Evolutionary conservation across 2,797 vertebrate genomes (phyloP), one percentile per base, ranked within the genome.

Genomic region (Sciaenops ocellatus): DNA sequence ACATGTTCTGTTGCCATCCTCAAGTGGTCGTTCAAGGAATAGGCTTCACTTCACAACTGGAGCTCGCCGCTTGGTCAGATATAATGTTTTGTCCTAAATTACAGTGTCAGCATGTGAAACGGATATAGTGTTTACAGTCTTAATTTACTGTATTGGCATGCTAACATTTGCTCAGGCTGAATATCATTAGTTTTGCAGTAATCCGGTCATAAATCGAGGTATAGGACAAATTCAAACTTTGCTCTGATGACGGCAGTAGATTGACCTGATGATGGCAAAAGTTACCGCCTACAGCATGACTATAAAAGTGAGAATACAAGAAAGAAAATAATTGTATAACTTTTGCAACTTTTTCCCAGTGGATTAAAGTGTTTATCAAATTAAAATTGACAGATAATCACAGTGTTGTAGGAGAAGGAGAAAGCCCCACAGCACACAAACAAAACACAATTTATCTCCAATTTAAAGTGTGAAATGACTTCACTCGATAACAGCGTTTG

Each of bases 391-490:
- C 63, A 46, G 34, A 50, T 3, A 30, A 41, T 68, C 54, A 42
- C 5, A 9, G n/a, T 52, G 22, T 28, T 56, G 9, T 47, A 47
- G 41, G 38, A 61, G 66, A 57, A 41, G 30, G 51, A 44, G 67
- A 57, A 60, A 67, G 41, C 57, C 34, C 48, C 41, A 18, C 47
- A 28, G 13, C 13, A 76, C 46, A 77, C 72, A 70, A 59, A 80
- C 55, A 78, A 67, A 79, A 69, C 62, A 41, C 12, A 72, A 61
- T 69, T 65, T 79, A 69, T 70, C 34, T 76, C 28, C 22, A 52
- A 34, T 66, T 78, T 70, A 82, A 89, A 48, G 54, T 76, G 70
- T 85, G 61, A 78, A 72, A 72, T 80, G n/a, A 71, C 71, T 79
- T 65, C 30, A 54, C 61, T 38, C 12, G 34, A 38, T 20, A 3